Base-by-base conservation (phyloP, 2,888 invertebrate genomes). In the Drosophila gaucha region DNA sequence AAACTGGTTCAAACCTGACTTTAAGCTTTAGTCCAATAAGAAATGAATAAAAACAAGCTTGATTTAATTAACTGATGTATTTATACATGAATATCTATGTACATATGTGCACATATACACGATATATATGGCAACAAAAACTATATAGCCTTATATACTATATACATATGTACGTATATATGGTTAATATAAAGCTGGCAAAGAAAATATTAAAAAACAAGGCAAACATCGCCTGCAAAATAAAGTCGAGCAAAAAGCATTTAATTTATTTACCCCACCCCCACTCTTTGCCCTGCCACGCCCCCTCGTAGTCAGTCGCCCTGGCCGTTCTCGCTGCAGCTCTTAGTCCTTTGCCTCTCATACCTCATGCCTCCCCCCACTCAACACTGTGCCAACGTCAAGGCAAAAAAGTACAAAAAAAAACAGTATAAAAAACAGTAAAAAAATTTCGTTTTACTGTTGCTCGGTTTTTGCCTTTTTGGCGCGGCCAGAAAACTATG, bases 191-290 rank as follows among this genome's bases (percentile, higher is more conserved):
- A 51, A 50, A 57, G 69, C 71, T 59, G 68, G 80, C 50, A 76
- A 76, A 67, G 74, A 79, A 84, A 85, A 87, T 85, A 87, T 83
- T 78, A 78, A 74, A n/a, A 74, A 85, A 85, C 80, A 69, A 78
- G 63, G 71, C 70, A 72, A 85, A 82, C 79, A 83, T 66, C 55
- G 77, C 66, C 56, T 67, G 78, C 64, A 79, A 83, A 82, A 78
- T 75, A 83, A 75, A 83, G 80, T 86, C 69, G 64, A 71, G 65
- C 63, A 78, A 74, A 70, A 77, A 82, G 86, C 86, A 80, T 82
- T 82, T 82, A 80, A 86, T 86, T 80, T 80, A 86, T 80, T 83
- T 86, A 76, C 73, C 77, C 72, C 59, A n/a, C 38, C 57, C 36
- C 57, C 44, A 43, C 22, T 38, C 56, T 41, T 18, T n/a, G 31